Base-by-base conservation (phyloP, 2,797 vertebrate species). In the Lophotriccus pileatus region DNA sequence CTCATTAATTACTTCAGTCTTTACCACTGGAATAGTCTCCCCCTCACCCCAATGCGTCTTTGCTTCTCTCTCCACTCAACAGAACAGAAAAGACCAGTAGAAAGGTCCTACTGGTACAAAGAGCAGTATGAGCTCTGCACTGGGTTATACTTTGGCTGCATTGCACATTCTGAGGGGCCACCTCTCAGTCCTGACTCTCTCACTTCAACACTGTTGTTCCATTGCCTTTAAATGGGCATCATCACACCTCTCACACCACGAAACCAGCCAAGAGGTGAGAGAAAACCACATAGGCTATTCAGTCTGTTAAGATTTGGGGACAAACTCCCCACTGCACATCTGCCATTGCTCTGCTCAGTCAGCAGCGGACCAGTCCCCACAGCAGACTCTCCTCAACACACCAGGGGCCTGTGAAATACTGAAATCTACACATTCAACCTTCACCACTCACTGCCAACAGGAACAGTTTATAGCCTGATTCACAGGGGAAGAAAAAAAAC, bases 111-210 rank as follows among this genome's bases (percentile, higher is more conserved):
- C 34, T 18, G 22, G 30, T 21, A 74, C 12, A 34, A 44, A 56
- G 68, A 62, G 15, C 3, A 10, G 28, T 9, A 72, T 0, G 0
- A 90, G 37, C 62, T 59, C 60, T 24, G 14, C 20, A 17, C 6
- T 32, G 30, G 7, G 58, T 27, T 66, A 1, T 12, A 16, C 23
- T 58, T 63, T 44, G 44, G 52, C 37, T 2, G 1, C 53, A n/a
- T 1, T 72, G 41, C 2, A 7, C 62, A 28, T 60, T 78, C 66
- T 50, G 32, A 77, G 21, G 24, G 32, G 19, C n/a, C 36, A 28
- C 32, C 27, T 63, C 69, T 59, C 41, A 41, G 46, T 20, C 30
- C 52, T 5, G 4, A 39, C 62, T 55, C 64, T 79, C 30, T 41
- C 32, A 41, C 18, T 66, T 50, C 21, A 62, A 30, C 23, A 12